Evolutionary conservation across 1,140 invertebrate genomes (phyloP).

Genomic region (Tribolium madens): DNA sequence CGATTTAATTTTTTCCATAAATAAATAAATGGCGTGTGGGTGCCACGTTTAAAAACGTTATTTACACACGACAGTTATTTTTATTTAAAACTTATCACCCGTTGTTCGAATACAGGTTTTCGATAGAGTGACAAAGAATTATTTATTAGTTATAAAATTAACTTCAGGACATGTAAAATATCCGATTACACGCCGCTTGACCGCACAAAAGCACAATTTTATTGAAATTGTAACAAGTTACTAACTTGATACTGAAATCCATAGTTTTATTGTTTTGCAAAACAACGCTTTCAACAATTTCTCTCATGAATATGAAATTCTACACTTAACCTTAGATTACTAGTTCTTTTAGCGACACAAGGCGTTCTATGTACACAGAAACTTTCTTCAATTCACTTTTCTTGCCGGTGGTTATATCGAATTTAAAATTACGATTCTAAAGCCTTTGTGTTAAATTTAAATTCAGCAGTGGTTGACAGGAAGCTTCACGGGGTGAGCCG

Average conservation of each 20-base stretch:
- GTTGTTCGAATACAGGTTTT: background rate
- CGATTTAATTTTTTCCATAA: constrained; percentile 3
- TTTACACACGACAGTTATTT: background rate
- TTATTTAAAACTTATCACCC: background rate
- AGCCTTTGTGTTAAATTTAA: constrained; percentile 23
- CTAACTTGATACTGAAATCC: background rate
- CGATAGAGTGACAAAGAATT: background rate
- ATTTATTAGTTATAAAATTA: too few relatives aligned
- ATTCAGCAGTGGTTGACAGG: background rate
- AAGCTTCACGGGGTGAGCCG: background rate
- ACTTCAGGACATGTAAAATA: background rate
- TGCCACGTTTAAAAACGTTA: background rate
- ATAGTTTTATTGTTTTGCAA: constrained; percentile 20
- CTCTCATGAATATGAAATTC: constrained; percentile 35
- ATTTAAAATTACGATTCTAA: constrained; percentile 29
- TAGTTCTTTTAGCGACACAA: background rate
- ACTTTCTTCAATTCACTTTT: constrained; percentile 10
- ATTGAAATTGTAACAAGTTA: background rate
- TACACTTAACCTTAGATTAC: constrained; percentile 16
- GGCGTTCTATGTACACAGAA: constrained; percentile 12
- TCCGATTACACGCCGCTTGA: background rate
- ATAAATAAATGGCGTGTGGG: background rate
- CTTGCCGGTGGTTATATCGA: constrained; percentile 21
- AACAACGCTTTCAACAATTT: constrained; percentile 12
- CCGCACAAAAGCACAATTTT: background rate